phyloP scores from a whole-genome alignment of 2,888 invertebrate genomes.

The Agapostemon virescens region DNA sequence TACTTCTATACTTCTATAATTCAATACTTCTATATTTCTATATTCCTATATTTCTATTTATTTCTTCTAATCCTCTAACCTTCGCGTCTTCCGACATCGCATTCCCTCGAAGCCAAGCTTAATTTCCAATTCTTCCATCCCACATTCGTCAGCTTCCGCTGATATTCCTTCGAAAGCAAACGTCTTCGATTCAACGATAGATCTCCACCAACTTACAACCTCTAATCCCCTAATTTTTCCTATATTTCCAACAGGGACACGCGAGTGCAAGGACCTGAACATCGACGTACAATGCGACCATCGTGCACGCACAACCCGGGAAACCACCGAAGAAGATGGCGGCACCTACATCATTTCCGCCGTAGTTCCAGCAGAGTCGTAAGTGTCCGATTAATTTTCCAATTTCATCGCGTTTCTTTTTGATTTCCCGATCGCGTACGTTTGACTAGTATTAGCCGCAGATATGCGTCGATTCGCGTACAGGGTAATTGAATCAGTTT shows the following conservation, averaged over 20 bases:
- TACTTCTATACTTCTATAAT: too few species aligned
- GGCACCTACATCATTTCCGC: constrained; percentile 92
- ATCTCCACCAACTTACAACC: too few species aligned
- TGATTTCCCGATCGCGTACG: not conserved
- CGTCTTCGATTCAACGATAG: too few species aligned
- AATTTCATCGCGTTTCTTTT: not conserved
- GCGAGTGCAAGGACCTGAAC: constrained; percentile 94
- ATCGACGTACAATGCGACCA: constrained; percentile 96
- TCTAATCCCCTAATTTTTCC: not conserved
- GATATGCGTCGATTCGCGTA: constrained; percentile 16
- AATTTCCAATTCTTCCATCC: too few species aligned
- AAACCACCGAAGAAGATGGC: constrained; percentile 85
- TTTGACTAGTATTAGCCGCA: constrained; percentile 12
- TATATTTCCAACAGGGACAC: constrained; percentile 83
- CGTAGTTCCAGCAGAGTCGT: constrained; percentile 92
- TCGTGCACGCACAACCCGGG: constrained; percentile 81
- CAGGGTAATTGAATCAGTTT: constrained; percentile 28
- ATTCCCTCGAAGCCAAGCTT: too few species aligned
- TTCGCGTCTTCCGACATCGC: too few species aligned
- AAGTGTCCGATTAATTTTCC: constrained; percentile 81
- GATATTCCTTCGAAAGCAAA: too few species aligned
- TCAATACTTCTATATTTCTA: too few species aligned
- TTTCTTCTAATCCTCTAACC: too few species aligned
- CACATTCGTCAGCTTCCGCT: too few species aligned
- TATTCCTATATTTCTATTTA: too few species aligned